Percentiles rank a stretch among this genome's conserved stretches.
phyloP scores from a whole-genome alignment of 2,797 vertebrate genomes.

The Macropus fuliginosus region DNA sequence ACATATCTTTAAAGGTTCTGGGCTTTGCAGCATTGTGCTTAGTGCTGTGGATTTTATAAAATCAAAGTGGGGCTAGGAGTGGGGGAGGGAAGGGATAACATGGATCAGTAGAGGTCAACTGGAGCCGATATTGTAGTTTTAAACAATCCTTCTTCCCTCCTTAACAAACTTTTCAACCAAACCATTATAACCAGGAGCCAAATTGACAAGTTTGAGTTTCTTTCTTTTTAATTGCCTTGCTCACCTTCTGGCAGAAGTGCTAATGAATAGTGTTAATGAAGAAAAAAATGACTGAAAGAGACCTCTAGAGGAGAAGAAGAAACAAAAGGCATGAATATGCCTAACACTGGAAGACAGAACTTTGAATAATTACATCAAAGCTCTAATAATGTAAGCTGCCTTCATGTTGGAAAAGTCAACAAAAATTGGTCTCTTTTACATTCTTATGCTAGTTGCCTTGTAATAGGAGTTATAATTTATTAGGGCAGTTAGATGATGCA shows the following conservation, averaged over 20 bases:
- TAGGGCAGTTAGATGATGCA: neutral
- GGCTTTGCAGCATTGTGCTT: neutral
- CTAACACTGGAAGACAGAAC: neutral
- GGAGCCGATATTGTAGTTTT: neutral
- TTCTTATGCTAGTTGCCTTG: neutral
- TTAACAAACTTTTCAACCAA: neutral
- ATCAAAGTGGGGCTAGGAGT: neutral
- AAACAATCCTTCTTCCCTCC: slow-evolving; percentile 2
- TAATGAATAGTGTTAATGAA: neutral
- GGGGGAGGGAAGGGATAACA: neutral
- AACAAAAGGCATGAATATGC: neutral
- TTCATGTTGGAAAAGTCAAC: slow-evolving; percentile 48
- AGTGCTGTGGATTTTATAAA: neutral
- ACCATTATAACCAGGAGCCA: neutral
- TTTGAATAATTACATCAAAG: neutral
- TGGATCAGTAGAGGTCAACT: slow-evolving; percentile 12
- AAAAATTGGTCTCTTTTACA: slow-evolving; percentile 17
- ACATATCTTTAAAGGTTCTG: neutral
- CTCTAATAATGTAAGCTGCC: neutral
- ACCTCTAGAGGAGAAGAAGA: neutral
- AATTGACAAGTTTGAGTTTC: neutral
- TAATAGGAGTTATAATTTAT: neutral
- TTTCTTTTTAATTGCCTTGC: neutral
- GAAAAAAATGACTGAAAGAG: neutral
- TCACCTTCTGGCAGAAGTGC: neutral